Conservation (phyloP, 35 echinoderm and acorn worm species). For the Apostichopus californicus region DNA sequence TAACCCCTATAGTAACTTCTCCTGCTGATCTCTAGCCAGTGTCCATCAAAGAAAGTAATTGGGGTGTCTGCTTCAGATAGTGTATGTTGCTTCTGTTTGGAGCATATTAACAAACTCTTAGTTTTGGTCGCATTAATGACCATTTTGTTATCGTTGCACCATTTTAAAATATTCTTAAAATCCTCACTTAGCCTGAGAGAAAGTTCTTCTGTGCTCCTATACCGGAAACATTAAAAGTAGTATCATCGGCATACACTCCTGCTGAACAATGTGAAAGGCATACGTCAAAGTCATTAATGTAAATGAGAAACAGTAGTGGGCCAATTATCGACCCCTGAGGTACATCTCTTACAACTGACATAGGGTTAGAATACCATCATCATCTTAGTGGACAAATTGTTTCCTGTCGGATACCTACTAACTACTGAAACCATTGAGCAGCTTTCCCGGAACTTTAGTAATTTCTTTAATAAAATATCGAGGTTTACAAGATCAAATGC, state of each 20-base stretch:
- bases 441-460: too few relatives aligned
- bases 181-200: background rate
- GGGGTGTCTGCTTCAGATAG: background rate
- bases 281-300: too few relatives aligned
- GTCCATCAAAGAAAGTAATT: background rate
- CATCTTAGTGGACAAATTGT: too few relatives aligned
- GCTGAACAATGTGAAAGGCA: too few relatives aligned
- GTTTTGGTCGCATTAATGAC: slow-evolving; percentile 21
- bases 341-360: too few relatives aligned
- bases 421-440: too few relatives aligned
- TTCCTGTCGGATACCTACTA: too few relatives aligned
- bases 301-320: too few relatives aligned
- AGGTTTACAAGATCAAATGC: too few relatives aligned
- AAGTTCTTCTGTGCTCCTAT: slow-evolving; percentile 22
- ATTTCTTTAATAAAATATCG: too few relatives aligned
- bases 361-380: too few relatives aligned
- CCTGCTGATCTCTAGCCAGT: background rate
- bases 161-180: slow-evolving; percentile 19
- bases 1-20: background rate
- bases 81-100: slow-evolving; percentile 1
- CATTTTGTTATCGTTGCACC: slow-evolving; percentile 29
- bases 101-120: slow-evolving; percentile 8
- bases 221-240: slow-evolving; percentile 13
- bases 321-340: too few relatives aligned
- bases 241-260: background rate